A percentile compares a stretch with the other conserved stretches of the same genome.
Conservation (phyloP, 2,888 invertebrate genomes). For the Apamea sordens region DNA sequence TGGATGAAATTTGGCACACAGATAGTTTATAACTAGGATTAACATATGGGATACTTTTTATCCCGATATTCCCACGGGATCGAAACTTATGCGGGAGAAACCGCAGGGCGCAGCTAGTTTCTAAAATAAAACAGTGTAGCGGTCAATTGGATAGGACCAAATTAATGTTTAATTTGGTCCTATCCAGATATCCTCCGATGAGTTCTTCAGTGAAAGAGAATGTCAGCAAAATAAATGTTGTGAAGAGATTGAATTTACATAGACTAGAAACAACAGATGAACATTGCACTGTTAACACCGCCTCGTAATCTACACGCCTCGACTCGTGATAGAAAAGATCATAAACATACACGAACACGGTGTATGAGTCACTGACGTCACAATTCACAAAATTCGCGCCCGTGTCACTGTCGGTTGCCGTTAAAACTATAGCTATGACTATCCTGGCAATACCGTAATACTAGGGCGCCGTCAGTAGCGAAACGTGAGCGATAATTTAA, state of each 20-base stretch:
- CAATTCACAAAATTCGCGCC: conserved; percentile 58
- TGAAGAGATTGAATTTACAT: background rate
- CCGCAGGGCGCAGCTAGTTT: too few species aligned
- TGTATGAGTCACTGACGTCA: conserved; percentile 54
- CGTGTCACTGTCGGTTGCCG: conserved; percentile 63
- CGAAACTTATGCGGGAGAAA: too few species aligned
- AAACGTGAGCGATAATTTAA: conserved; percentile 89
- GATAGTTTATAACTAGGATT: too few species aligned
- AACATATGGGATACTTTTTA: too few species aligned
- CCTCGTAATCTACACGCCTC: conserved; percentile 17
- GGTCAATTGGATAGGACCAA: background rate
- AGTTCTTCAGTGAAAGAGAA: background rate
- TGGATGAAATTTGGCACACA: too few species aligned
- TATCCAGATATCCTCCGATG: too few species aligned
- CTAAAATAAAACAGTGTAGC: background rate
- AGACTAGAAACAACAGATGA: background rate
- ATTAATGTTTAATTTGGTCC: too few species aligned
- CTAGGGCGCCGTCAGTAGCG: conserved; percentile 84
- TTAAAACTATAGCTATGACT: conserved; percentile 68
- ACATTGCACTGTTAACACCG: background rate
- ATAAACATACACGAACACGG: conserved; percentile 27
- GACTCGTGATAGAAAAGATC: conserved; percentile 29
- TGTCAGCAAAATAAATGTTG: background rate
- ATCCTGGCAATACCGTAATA: conserved; percentile 78
- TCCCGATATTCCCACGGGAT: too few species aligned